Conservation (phyloP, 2,113 vertebrate species). For the Poeciliopsis occidentalis region DNA sequence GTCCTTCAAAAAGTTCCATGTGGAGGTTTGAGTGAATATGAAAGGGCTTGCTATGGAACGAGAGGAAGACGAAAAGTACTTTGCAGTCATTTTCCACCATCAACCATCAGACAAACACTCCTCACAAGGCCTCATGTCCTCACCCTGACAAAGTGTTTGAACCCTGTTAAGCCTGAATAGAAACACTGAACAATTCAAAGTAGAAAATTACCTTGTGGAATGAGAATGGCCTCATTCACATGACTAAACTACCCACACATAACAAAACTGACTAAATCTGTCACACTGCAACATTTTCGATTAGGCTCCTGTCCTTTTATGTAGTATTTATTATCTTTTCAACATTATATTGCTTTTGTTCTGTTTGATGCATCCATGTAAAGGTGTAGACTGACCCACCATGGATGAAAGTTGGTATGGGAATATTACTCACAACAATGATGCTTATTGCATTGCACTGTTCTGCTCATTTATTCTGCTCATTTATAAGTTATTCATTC, state of each 20-base stretch:
- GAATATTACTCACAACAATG: neutral
- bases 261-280: neutral
- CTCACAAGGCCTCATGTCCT: constrained; percentile 36
- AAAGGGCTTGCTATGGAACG: constrained; percentile 43
- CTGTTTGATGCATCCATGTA: no score
- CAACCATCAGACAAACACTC: constrained; percentile 48
- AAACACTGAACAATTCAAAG: constrained; percentile 8
- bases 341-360: no score
- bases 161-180: constrained; percentile 8
- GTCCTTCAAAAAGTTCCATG: constrained; percentile 51
- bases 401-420: neutral
- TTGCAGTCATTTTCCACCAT: constrained; percentile 29
- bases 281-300: neutral
- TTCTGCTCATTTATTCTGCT: neutral
- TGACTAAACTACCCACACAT: constrained; percentile 17
- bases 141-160: constrained; percentile 31
- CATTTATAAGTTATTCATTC: neutral
- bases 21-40: constrained; percentile 33
- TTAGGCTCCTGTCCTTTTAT: neutral
- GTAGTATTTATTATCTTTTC: no score
- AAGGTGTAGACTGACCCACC: neutral
- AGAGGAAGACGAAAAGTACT: constrained; percentile 33
- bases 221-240: neutral
- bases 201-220: constrained; percentile 18
- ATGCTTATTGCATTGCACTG: neutral